Evolutionary conservation across 2,797 vertebrate species (phyloP).

Genomic region (Botia almorhae): DNA sequence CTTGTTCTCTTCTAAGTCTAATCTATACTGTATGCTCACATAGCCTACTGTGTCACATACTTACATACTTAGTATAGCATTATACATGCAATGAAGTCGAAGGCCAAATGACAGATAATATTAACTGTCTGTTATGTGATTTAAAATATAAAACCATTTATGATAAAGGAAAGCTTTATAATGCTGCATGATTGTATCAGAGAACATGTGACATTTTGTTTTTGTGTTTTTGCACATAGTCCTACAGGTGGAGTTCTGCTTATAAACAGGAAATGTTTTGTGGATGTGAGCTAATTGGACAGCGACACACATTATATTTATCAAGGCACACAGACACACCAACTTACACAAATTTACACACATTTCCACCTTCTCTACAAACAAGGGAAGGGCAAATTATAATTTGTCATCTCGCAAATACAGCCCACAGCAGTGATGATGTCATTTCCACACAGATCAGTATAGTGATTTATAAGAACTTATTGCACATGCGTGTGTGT

Average conservation of each 20-base stretch:
- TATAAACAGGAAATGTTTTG: conserved; percentile 27
- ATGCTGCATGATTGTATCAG: not conserved
- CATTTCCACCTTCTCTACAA: conserved; percentile 5
- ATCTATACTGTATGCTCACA: not conserved
- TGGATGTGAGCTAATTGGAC: conserved; percentile 10
- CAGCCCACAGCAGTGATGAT: not conserved
- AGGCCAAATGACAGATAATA: not conserved
- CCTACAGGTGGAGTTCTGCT: conserved; percentile 5
- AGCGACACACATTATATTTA: not conserved
- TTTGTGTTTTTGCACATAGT: not conserved
- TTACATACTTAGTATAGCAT: not conserved
- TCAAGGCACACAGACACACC: conserved; percentile 18
- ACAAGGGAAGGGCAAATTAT: conserved; percentile 16
- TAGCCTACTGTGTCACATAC: not conserved
- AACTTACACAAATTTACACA: not conserved
- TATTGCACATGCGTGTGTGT: not conserved
- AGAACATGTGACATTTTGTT: conserved; percentile 10
- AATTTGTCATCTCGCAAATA: not conserved
- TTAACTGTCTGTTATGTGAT: conserved; percentile 1
- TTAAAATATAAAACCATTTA: not conserved
- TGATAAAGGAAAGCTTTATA: not conserved
- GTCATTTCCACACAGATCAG: not conserved
- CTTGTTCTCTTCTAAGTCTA: not conserved
- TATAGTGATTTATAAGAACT: conserved; percentile 4
- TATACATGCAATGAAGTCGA: not conserved